These are phyloP conservation scores for Dinocampus coccinellae DNA, from an alignment of 2,888 invertebrate species.

Conservation along the genomic window DNA sequence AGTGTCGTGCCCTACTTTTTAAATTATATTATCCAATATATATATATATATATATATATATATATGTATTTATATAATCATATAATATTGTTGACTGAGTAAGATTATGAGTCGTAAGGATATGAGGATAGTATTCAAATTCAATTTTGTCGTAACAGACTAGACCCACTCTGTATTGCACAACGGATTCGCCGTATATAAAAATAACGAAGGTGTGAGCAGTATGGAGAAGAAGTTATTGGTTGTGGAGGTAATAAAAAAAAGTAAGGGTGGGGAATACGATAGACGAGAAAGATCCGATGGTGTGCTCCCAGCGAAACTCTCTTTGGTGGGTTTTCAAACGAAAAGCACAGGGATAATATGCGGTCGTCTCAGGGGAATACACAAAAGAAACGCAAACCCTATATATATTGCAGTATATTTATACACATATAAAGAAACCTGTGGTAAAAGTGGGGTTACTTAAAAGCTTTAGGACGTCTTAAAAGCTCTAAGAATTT, in stretches of 20 bases:
- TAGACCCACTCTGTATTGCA: neutral
- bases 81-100: neutral
- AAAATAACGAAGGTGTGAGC: conserved; percentile 21
- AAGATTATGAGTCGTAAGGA: neutral
- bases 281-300: neutral
- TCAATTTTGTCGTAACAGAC: neutral
- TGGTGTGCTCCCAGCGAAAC: neutral
- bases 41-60: neutral
- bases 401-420: neutral
- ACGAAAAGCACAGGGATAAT: conserved; percentile 2
- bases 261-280: neutral
- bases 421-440: neutral
- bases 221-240: conserved; percentile 18
- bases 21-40: conserved; percentile 9
- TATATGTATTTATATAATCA: too few relatives aligned
- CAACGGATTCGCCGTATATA: conserved; percentile 21
- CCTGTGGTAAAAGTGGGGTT: neutral
- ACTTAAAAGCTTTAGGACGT: neutral
- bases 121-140: conserved; percentile 16
- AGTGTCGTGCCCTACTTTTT: neutral
- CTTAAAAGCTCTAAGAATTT: neutral
- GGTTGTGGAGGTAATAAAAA: neutral
- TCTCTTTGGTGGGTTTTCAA: neutral
- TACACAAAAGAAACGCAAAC: neutral
- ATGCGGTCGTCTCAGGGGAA: conserved; percentile 13